Conservation (phyloP, 2,888 invertebrate genomes). For the Catocala sponsa region DNA sequence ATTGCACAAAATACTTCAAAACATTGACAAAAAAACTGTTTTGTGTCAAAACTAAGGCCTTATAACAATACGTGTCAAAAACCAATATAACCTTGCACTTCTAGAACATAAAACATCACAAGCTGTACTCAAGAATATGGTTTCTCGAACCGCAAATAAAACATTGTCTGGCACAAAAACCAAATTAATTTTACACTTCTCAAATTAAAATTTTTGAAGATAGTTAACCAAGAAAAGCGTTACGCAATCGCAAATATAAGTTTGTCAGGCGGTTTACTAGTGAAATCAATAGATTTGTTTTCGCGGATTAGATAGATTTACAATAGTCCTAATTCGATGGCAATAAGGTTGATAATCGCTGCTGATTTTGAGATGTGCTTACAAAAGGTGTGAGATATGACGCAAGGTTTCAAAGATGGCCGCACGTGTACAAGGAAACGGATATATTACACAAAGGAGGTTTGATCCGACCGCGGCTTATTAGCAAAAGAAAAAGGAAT, state of each 20-base stretch:
- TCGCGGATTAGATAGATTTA: conserved; percentile 26
- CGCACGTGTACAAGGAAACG: conserved; percentile 42
- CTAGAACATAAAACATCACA: background rate
- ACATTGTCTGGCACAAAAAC: background rate
- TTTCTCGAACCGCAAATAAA: too few relatives aligned
- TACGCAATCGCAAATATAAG: conserved; percentile 19
- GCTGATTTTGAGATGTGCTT: background rate
- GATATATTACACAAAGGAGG: conserved; percentile 54
- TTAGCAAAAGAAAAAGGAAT: conserved; percentile 5
- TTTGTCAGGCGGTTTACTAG: conserved; percentile 37
- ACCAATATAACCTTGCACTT: conserved; percentile 19
- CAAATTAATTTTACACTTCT: background rate
- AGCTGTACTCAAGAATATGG: too few relatives aligned
- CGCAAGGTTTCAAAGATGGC: conserved; percentile 17
- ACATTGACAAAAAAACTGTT: conserved; percentile 54
- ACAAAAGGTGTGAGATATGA: background rate
- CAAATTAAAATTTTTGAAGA: background rate
- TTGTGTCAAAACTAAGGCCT: conserved; percentile 66
- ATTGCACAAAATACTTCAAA: conserved; percentile 61
- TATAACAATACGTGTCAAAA: conserved; percentile 24
- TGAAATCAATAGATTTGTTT: conserved; percentile 11
- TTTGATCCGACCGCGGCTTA: conserved; percentile 38
- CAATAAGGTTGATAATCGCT: conserved; percentile 12
- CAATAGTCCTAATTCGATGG: conserved; percentile 6
- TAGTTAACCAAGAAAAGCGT: background rate